These are phyloP conservation scores for Atrina japonica DNA, from an alignment of 2,888 invertebrate species.

Conservation along the genomic window DNA sequence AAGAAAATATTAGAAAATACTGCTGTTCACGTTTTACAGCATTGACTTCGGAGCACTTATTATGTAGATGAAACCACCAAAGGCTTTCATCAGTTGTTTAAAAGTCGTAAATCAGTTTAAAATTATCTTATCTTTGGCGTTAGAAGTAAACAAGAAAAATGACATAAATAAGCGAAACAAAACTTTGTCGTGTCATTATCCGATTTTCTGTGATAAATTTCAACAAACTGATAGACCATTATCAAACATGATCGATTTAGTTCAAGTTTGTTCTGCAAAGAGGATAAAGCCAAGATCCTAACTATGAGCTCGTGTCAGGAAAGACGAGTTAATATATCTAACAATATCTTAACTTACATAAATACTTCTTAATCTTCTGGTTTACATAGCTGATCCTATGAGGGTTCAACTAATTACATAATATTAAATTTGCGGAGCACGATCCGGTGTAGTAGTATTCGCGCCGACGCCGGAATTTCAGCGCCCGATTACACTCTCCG, in stretches of 20 bases:
- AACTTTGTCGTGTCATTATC: constrained; percentile 37
- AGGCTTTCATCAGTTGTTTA: too few relatives aligned
- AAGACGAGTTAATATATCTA: constrained; percentile 30
- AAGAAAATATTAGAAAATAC: too few relatives aligned
- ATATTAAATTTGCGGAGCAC: background rate
- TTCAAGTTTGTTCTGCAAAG: constrained; percentile 27
- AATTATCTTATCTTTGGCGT: constrained; percentile 30
- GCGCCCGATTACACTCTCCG: constrained; percentile 27
- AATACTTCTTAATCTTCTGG: constrained; percentile 28
- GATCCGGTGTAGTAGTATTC: constrained; percentile 5
- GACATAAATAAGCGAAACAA: constrained; percentile 44
- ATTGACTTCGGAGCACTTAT: too few relatives aligned
- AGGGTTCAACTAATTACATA: background rate
- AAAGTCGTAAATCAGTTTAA: too few relatives aligned
- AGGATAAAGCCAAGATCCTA: constrained; percentile 20
- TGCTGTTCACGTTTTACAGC: too few relatives aligned
- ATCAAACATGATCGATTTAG: constrained; percentile 16
- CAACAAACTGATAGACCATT: constrained; percentile 21
- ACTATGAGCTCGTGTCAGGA: constrained; percentile 33
- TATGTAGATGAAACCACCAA: too few relatives aligned
- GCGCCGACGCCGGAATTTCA: constrained; percentile 31
- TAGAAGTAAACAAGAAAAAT: constrained; percentile 33
- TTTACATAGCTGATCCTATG: constrained; percentile 19
- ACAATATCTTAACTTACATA: constrained; percentile 25
- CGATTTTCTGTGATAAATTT: constrained; percentile 33